Evolutionary conservation across 2,888 invertebrate genomes (phyloP).

Genomic region (Lycocerus yunnanus): DNA sequence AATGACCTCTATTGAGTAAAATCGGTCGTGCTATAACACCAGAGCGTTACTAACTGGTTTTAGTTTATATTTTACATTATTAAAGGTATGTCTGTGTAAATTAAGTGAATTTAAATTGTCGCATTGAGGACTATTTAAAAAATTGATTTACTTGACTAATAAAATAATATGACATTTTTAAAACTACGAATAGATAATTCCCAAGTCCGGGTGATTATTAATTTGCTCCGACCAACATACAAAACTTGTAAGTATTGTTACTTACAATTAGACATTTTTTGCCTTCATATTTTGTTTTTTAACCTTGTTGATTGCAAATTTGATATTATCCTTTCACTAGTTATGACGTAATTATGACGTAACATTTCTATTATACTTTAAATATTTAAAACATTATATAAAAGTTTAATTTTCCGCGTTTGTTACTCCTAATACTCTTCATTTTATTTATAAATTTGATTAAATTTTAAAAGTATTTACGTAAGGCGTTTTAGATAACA

Average conservation of each 20-base stretch:
- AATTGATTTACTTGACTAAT: background rate
- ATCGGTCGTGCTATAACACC: background rate
- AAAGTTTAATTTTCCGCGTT: background rate
- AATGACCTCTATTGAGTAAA: background rate
- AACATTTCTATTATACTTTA: background rate
- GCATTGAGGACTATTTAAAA: background rate
- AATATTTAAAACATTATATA: background rate
- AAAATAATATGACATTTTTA: background rate
- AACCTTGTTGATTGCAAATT: conserved; percentile 24
- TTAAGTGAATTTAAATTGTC: background rate
- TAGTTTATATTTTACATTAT: background rate
- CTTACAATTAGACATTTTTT: conserved; percentile 1
- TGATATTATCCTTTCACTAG: conserved; percentile 26
- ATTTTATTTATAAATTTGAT: background rate
- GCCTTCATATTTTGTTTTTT: conserved; percentile 16
- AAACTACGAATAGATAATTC: background rate
- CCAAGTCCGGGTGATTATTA: too few relatives aligned
- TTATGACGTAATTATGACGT: conserved; percentile 1
- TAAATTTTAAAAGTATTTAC: background rate
- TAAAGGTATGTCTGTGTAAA: background rate
- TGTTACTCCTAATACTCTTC: background rate
- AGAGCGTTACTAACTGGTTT: background rate
- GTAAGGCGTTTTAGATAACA: background rate
- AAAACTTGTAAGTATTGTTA: background rate
- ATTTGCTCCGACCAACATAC: background rate